Evolutionary conservation across 2,888 invertebrate species (phyloP).

Genomic region (Temnothorax rugatulus): DNA sequence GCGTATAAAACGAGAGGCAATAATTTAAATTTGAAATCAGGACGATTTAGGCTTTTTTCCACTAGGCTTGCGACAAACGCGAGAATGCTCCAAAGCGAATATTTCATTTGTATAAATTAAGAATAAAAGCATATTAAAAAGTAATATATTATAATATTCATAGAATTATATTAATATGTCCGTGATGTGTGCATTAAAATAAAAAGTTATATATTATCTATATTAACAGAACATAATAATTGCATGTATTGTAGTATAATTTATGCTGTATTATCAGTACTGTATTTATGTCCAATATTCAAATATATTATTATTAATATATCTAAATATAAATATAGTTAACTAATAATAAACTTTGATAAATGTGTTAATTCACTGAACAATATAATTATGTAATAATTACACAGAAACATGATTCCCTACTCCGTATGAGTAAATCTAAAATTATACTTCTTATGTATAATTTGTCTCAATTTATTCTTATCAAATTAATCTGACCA

Average conservation of each 20-base stretch:
- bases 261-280: not conserved
- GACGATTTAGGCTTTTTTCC: slow-evolving; percentile 15
- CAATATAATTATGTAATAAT: slow-evolving; percentile 13
- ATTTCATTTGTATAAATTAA: not conserved
- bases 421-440: not conserved
- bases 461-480: not conserved
- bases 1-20: slow-evolving; percentile 34
- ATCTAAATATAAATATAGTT: slow-evolving; percentile 31
- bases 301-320: slow-evolving; percentile 9
- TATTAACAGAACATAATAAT: slow-evolving; percentile 10
- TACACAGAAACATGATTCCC: not conserved
- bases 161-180: not conserved
- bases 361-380: not conserved
- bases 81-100: not conserved
- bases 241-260: not conserved
- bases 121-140: not conserved
- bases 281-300: slow-evolving; percentile 8
- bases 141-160: not conserved
- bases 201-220: not conserved
- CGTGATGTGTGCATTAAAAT: not conserved
- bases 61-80: slow-evolving; percentile 7
- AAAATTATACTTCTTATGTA: not conserved
- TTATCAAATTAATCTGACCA: not conserved
- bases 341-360: not conserved
- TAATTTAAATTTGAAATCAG: slow-evolving; percentile 50